phyloP scores from a whole-genome alignment of 2,888 invertebrate species.

The Agrotis clavis region DNA sequence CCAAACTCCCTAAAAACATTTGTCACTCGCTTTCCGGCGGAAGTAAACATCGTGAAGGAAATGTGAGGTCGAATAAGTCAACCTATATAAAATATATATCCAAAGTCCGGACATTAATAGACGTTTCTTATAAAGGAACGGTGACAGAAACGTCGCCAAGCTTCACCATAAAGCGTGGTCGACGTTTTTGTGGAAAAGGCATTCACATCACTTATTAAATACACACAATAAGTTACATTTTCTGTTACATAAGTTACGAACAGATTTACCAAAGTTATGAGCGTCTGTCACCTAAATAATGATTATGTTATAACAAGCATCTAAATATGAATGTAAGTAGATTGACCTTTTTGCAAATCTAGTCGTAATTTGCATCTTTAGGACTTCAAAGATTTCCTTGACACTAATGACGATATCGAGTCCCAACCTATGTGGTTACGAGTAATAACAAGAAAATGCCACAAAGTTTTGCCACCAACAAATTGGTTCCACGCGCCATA shows the following conservation, averaged over 20 bases:
- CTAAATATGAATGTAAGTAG: background rate
- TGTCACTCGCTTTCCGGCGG: conserved; percentile 66
- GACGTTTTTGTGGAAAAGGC: conserved; percentile 36
- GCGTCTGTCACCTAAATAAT: background rate
- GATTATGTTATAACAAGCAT: background rate
- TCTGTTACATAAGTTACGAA: background rate
- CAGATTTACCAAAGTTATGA: background rate
- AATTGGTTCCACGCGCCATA: conserved; percentile 40
- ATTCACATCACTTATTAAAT: conserved; percentile 22
- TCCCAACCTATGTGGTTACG: background rate
- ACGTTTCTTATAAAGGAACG: conserved; percentile 55
- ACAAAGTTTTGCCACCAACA: conserved; percentile 33
- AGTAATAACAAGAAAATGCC: conserved; percentile 33
- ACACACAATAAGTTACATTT: conserved; percentile 8
- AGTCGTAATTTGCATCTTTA: conserved; percentile 4
- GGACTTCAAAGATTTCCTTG: conserved; percentile 13
- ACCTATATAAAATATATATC: conserved; percentile 58
- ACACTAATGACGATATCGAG: background rate
- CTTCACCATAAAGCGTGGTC: conserved; percentile 45
- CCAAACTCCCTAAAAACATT: conserved; percentile 66
- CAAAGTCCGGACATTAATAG: conserved; percentile 57
- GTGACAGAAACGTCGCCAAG: conserved; percentile 44
- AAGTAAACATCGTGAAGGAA: conserved; percentile 66
- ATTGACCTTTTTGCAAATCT: conserved; percentile 1
- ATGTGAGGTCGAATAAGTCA: conserved; percentile 67